A percentile compares a stretch with the other conserved stretches of the same genome.
These are phyloP conservation scores for Discoglossus pictus DNA, from an alignment of 2,797 vertebrate species.

Conservation along the genomic window DNA sequence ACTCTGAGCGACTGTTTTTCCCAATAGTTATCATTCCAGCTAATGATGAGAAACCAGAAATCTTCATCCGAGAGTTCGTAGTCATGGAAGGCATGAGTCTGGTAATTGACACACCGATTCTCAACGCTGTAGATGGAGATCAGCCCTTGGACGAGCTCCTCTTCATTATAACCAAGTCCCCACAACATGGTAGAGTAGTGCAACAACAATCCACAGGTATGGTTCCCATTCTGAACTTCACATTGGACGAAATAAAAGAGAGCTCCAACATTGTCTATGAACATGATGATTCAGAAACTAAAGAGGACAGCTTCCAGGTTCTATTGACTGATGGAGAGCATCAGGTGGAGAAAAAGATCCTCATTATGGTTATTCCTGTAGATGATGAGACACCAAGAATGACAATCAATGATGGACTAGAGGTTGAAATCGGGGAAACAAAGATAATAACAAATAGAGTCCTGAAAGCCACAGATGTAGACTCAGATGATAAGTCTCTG, in stretches of 20 bases:
- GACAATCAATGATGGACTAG: slow-evolving; percentile 79
- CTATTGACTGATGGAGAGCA: slow-evolving; percentile 80
- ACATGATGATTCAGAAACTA: slow-evolving; percentile 86
- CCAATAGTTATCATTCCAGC: slow-evolving; percentile 80
- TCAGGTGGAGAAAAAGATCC: slow-evolving; percentile 74
- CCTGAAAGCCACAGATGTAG: slow-evolving; percentile 84
- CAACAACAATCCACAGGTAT: slow-evolving; percentile 79
- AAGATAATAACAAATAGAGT: slow-evolving; percentile 77
- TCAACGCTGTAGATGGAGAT: slow-evolving; percentile 79
- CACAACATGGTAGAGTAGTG: slow-evolving; percentile 76
- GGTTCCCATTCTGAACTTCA: slow-evolving; percentile 71
- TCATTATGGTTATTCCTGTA: slow-evolving; percentile 80
- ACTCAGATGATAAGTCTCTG: slow-evolving; percentile 82
- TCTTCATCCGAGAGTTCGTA: slow-evolving; percentile 79
- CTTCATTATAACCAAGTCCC: slow-evolving; percentile 80
- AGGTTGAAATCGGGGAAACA: slow-evolving; percentile 81
- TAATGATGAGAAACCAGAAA: slow-evolving; percentile 84
- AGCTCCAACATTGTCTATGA: slow-evolving; percentile 84
- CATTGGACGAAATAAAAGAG: slow-evolving; percentile 80
- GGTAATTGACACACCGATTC: slow-evolving; percentile 80
- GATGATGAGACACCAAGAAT: slow-evolving; percentile 84
- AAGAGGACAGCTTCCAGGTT: slow-evolving; percentile 83
- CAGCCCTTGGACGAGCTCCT: slow-evolving; percentile 75
- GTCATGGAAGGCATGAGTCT: slow-evolving; percentile 90
- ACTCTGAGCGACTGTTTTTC: slow-evolving; percentile 82